phyloP scores from a whole-genome alignment of 2,888 invertebrate species.

The Cylindroiulus punctatus region DNA sequence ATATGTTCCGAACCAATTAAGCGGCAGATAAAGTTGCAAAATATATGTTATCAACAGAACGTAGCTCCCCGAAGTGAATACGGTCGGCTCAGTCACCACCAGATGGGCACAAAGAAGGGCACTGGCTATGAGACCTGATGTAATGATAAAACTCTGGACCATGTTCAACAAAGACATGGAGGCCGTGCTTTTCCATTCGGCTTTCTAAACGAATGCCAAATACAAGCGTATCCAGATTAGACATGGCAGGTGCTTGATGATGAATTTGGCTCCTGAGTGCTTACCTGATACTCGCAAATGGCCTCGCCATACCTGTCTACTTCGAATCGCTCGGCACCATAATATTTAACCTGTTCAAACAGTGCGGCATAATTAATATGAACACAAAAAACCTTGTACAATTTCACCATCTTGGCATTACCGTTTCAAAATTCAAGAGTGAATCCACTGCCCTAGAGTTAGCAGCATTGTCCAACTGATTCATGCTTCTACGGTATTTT shows the following conservation, averaged over 20 bases:
- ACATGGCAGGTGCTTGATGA: background rate
- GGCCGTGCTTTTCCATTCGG: conserved; percentile 88
- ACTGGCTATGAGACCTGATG: conserved; percentile 83
- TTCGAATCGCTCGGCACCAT: conserved; percentile 93
- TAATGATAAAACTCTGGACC: conserved; percentile 89
- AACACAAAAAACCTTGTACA: background rate
- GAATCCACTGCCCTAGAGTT: conserved; percentile 95
- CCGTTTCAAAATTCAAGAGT: conserved; percentile 96
- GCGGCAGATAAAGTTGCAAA: conserved; percentile 91
- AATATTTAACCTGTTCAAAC: conserved; percentile 78
- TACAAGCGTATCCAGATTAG: conserved; percentile 57
- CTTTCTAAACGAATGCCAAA: conserved; percentile 71
- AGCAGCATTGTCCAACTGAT: conserved; percentile 90
- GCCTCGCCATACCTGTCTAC: conserved; percentile 84
- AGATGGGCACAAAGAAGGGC: conserved; percentile 89
- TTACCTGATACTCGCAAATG: conserved; percentile 85
- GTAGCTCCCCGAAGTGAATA: conserved; percentile 91
- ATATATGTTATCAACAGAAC: conserved; percentile 95
- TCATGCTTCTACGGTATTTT: conserved; percentile 93
- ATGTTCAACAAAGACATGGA: conserved; percentile 91
- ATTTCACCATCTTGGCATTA: conserved; percentile 65
- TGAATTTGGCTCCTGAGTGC: background rate
- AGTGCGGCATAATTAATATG: background rate
- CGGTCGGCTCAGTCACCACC: conserved; percentile 75
- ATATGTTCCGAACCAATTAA: conserved; percentile 98